Evolutionary conservation across 1,140 invertebrate species (phyloP).

Genomic region (Samia ricini): DNA sequence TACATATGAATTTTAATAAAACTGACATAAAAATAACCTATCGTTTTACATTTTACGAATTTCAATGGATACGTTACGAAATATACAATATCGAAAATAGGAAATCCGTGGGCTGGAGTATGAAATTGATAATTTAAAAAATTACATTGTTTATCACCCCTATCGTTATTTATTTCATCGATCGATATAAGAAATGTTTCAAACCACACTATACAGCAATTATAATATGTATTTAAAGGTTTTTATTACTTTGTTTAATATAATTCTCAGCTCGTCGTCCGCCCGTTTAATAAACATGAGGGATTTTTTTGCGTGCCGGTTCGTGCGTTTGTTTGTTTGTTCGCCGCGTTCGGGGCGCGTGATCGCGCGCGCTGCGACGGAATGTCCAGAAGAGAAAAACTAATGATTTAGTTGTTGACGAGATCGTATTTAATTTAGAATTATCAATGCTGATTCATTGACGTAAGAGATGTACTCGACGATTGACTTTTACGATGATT

Average conservation of each 20-base stretch:
- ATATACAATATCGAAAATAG: too few relatives aligned
- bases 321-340: not conserved
- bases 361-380: constrained; percentile 5
- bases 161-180: too few relatives aligned
- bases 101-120: too few relatives aligned
- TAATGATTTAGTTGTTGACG: constrained; percentile 4
- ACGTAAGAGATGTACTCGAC: not conserved
- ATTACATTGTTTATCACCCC: too few relatives aligned
- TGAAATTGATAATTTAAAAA: too few relatives aligned
- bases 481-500: too few relatives aligned
- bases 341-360: not conserved
- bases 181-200: not conserved
- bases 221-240: constrained; percentile 17
- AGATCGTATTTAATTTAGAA: not conserved
- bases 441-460: not conserved
- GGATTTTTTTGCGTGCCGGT: not conserved
- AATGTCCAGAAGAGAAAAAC: not conserved
- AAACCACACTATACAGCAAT: not conserved
- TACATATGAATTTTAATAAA: too few relatives aligned
- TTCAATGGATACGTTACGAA: too few relatives aligned
- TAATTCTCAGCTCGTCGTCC: constrained; percentile 21
- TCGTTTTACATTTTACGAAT: too few relatives aligned
- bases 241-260: constrained; percentile 12
- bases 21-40: too few relatives aligned
- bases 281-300: constrained; percentile 8